These are phyloP conservation scores for Thamnophis elegans DNA, from an alignment of 2,797 vertebrate species.

Conservation along the genomic window DNA sequence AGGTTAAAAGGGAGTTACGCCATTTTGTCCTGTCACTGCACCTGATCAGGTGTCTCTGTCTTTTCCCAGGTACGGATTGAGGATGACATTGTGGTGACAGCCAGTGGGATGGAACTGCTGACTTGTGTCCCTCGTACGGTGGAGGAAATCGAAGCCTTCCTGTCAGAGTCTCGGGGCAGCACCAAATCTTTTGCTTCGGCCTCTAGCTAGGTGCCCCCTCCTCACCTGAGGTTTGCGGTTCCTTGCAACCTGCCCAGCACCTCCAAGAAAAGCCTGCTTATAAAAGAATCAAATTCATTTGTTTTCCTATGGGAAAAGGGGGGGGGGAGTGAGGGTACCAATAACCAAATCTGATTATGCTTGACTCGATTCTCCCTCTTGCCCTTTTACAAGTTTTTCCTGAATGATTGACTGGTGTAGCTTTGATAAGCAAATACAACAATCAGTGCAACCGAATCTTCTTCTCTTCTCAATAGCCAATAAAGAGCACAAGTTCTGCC, in stretches of 20 bases:
- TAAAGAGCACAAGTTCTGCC: neutral
- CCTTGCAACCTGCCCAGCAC: conserved; percentile 1
- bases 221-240: neutral
- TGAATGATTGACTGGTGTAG: neutral
- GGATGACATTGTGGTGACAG: conserved; percentile 87
- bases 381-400: conserved; percentile 18
- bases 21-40: neutral
- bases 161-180: conserved; percentile 72
- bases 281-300: neutral
- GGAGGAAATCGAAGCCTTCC: conserved; percentile 91
- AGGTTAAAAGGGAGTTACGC: neutral
- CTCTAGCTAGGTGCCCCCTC: conserved; percentile 40
- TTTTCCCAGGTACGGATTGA: conserved; percentile 89
- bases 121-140: conserved; percentile 93
- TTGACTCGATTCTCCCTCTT: neutral
- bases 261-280: conserved; percentile 6
- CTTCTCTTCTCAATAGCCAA: neutral
- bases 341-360: neutral
- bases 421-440: conserved; percentile 1
- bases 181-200: conserved; percentile 76
- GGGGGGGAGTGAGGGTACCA: neutral
- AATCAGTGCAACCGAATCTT: neutral
- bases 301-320: neutral
- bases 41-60: neutral
- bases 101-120: conserved; percentile 84